Evolutionary conservation across 2,113 vertebrate species (phyloP), one percentile per base, ranked within the genome.

Genomic region (Dipodomys spectabilis): DNA sequence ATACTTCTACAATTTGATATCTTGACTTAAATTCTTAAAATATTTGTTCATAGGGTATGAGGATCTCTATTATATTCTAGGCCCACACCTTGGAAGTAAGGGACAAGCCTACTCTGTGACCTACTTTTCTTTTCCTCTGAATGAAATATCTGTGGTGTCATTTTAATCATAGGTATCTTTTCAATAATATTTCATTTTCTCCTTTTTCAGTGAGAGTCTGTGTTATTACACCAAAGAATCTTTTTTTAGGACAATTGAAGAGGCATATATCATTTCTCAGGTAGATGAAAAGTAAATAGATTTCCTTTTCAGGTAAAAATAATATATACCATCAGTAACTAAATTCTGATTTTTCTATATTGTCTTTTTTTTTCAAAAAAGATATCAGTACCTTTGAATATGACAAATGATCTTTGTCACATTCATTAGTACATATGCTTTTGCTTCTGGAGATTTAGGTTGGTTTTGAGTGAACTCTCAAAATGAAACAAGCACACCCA

Each of bases 281-380:
- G 57, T 30, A 64, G 57, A 44, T 65, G 39, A 53, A 89, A 88
- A 91, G 81, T 65, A 73, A 90, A 77, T 57, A 30, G 6, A 44
- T 78, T 89, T 12, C 7, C 7, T 49, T 49, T 71, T 93, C 18
- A 90, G 12, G 79, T 80, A 93, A 80, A 85, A 94, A 71, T 86
- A 30, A 82, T n/a, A 32, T 73, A 69, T 79, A 73, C 5, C 32
- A 28, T 57, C 22, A 72, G 67, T 35, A 39, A 45, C 10, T 20
- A 86, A 90, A 64, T 92, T 92, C 10, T 92, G 9, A 83, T 87
- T 93, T 84, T 93, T 87, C 13, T 77, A 25, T 44, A 22, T 49
- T 49, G 49, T 49, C 49, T 49, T 49, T 49, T 49, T 39, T 39
- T 39, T 39, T 39, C 39, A 39, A 39, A 39, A 49, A 49, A 12